Conservation (phyloP, 2,797 vertebrate genomes). For the Ctenochaetus hawaiiensis region DNA sequence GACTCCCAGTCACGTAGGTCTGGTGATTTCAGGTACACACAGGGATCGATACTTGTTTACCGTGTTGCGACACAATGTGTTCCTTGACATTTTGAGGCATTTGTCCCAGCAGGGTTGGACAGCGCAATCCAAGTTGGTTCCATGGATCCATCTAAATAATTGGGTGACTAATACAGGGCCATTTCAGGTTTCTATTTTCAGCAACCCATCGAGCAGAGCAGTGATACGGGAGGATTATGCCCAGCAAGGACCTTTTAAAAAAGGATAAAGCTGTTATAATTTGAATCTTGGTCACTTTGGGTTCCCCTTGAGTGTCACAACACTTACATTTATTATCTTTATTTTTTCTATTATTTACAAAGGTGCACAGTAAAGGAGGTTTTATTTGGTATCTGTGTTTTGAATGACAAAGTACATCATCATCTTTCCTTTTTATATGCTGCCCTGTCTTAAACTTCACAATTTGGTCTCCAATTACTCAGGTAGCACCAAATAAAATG, state of each 20-base stretch:
- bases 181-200: constrained; percentile 66
- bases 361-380: background rate
- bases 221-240: constrained; percentile 33
- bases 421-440: background rate
- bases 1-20: constrained; percentile 51
- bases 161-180: constrained; percentile 42
- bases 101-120: constrained; percentile 54
- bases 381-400: background rate
- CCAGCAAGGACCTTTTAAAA: constrained; percentile 37
- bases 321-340: background rate
- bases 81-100: constrained; percentile 66
- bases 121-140: constrained; percentile 47
- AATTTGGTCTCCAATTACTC: constrained; percentile 4
- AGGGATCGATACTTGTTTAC: constrained; percentile 70
- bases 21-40: constrained; percentile 50
- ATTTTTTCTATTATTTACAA: background rate
- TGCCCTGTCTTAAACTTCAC: constrained; percentile 19
- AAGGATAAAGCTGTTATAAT: constrained; percentile 43
- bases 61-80: constrained; percentile 45
- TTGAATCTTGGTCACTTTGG: constrained; percentile 22
- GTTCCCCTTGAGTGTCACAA: background rate
- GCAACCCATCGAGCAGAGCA: constrained; percentile 37
- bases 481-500: constrained; percentile 3
- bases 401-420: background rate
- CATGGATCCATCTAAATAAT: constrained; percentile 57